Base-by-base conservation (phyloP, 2,888 invertebrate species). In the Melipona bicolor region DNA sequence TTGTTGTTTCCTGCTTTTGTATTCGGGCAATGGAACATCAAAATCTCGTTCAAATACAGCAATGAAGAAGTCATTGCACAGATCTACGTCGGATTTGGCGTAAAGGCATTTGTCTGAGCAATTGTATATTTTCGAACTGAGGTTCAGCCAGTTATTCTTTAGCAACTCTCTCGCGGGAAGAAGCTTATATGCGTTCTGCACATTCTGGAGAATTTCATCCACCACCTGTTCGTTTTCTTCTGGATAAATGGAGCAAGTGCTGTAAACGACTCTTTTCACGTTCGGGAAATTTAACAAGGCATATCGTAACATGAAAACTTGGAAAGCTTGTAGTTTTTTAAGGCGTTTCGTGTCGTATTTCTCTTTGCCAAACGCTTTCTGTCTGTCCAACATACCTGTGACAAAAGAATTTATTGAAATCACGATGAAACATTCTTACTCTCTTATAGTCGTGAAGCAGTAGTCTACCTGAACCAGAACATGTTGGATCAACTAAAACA, bases 401-500 rank as follows among this genome's bases (percentile, higher is more conserved):
- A 87, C 67, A 69, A 79, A 82, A 65, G 27, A 32, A 61, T 59
- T 52, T 15, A 15, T 17, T 17, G 2, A 49, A 4, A 68, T 32
- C 56, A 21, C 4, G 4, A 52, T 59, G n/a, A 43, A 32, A 21
- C 19, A 15, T 43, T 50, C 19, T 17, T 15, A 59, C 11, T 19
- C 27, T 36, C 43, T n/a, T 50, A 27, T 6, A 5, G 43, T 9
- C 43, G 43, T 43, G 43, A 43, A 5, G 32, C 1, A 69, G 21
- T 70, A 75, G 11, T 64, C 95, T 96, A 97, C 98, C 99, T 93
- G 98, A 98, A 64, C 99, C 99, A 43, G 98, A 98, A 94, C 99
- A 99, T 78, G 98, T 98, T 0, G 99, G 99, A 95, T 99, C 99
- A 0, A 99, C 97, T n/a, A 99, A 95, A 89, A 99, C 97, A 91